These are phyloP conservation scores for Kryptopterus vitreolus DNA, from an alignment of 2,797 vertebrate genomes.

Conservation along the genomic window DNA sequence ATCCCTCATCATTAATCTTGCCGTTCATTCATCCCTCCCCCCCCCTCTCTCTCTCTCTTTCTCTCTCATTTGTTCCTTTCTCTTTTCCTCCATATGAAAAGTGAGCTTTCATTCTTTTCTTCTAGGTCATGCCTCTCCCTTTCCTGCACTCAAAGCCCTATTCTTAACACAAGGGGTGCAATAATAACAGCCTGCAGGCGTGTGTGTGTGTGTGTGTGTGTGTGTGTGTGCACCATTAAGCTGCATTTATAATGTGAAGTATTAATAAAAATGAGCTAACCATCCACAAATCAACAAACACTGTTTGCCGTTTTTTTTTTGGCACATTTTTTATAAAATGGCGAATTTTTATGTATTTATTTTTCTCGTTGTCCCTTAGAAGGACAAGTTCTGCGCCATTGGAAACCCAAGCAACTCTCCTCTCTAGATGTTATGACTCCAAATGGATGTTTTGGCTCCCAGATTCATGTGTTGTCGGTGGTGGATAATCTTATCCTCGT, in stretches of 20 bases:
- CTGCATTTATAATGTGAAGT: conserved; percentile 35
- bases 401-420: neutral
- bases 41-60: neutral
- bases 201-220: conserved; percentile 13
- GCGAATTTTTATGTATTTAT: too few species aligned
- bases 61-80: conserved; percentile 17
- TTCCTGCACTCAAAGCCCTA: conserved; percentile 40
- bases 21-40: conserved; percentile 12
- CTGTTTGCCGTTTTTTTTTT: conserved; percentile 26
- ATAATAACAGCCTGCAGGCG: conserved; percentile 33
- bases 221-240: conserved; percentile 22
- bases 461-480: conserved; percentile 16
- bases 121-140: conserved; percentile 40
- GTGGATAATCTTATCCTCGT: neutral
- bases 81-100: conserved; percentile 35
- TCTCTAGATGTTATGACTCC: conserved; percentile 16
- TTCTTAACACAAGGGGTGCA: conserved; percentile 30
- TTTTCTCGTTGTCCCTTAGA: neutral
- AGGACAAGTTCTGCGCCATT: neutral
- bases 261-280: conserved; percentile 45
- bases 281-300: conserved; percentile 37
- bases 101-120: conserved; percentile 49
- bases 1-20: conserved; percentile 44
- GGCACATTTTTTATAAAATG: conserved; percentile 18
- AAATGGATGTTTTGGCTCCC: conserved; percentile 22